Evolutionary conservation across 2,888 invertebrate species (phyloP).

Genomic region (Cremastinae sp.): DNA sequence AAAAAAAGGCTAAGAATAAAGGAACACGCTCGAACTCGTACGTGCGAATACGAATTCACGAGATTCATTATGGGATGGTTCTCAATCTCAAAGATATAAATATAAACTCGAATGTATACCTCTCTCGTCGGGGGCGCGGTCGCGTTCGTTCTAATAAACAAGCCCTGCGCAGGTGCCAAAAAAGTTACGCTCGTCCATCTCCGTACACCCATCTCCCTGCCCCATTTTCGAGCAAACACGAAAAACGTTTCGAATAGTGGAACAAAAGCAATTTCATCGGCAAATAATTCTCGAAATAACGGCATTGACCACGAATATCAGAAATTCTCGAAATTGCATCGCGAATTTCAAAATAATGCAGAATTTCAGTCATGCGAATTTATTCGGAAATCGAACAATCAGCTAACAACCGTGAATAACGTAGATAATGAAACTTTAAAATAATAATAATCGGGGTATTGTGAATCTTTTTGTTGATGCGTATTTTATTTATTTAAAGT

Average conservation of each 20-base stretch:
- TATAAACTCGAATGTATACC: constrained; percentile 65
- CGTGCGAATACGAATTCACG: constrained; percentile 38
- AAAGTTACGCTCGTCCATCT: constrained; percentile 60
- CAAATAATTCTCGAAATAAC: constrained; percentile 44
- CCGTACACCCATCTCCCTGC: constrained; percentile 9
- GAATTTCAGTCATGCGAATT: too few relatives aligned
- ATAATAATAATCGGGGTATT: too few relatives aligned
- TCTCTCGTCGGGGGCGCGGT: constrained; percentile 20
- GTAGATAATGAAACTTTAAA: too few relatives aligned
- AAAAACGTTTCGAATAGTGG: not conserved
- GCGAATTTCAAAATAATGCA: too few relatives aligned
- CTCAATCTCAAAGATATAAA: constrained; percentile 66
- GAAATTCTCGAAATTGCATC: constrained; percentile 40
- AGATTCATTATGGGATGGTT: constrained; percentile 74
- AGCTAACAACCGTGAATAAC: too few relatives aligned
- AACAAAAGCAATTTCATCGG: constrained; percentile 14
- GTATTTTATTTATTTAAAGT: too few relatives aligned
- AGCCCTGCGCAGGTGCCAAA: constrained; percentile 51
- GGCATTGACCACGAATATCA: constrained; percentile 13
- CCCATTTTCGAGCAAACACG: constrained; percentile 13
- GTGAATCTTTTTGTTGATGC: too few relatives aligned
- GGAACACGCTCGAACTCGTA: constrained; percentile 68
- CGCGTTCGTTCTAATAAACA: constrained; percentile 53
- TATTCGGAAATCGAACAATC: too few relatives aligned
- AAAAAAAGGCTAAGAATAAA: constrained; percentile 49